A percentile compares a stretch with the other conserved stretches of the same genome.
These are phyloP conservation scores for Meloidogyne hapla DNA, from an alignment of 1,140 invertebrate genomes.

Conservation along the genomic window DNA sequence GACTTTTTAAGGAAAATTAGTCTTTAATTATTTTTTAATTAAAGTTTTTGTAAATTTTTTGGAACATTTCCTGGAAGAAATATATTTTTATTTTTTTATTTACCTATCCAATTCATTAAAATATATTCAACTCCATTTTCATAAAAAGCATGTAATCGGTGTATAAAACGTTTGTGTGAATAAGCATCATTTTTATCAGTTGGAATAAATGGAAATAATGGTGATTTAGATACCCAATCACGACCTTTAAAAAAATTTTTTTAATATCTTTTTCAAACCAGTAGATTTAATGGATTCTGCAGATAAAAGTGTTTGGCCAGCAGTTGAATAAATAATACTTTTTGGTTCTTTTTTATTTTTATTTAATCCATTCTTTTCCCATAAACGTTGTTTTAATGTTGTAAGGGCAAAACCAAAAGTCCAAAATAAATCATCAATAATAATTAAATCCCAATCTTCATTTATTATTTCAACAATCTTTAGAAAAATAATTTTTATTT, in stretches of 20 bases:
- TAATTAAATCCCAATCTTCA: conserved; percentile 24
- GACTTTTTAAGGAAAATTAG: no score
- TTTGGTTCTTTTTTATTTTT: background rate
- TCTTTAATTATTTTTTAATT: no score
- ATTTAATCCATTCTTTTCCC: background rate
- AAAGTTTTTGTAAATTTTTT: no score
- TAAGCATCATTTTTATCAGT: conserved; percentile 8
- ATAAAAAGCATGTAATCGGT: conserved; percentile 26
- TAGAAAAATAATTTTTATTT: background rate
- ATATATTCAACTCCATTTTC: conserved; percentile 23
- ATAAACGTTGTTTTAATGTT: conserved; percentile 17
- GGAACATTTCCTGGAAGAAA: no score
- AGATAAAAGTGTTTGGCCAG: conserved; percentile 13
- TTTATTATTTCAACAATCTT: conserved; percentile 20
- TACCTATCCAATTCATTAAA: conserved; percentile 23
- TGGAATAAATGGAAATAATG: conserved; percentile 27
- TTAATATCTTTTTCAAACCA: background rate
- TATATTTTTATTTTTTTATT: background rate
- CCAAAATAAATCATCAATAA: conserved; percentile 28
- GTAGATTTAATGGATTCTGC: conserved; percentile 19
- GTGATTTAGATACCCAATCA: conserved; percentile 25
- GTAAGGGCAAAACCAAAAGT: conserved; percentile 10
- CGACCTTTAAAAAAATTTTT: conserved; percentile 12
- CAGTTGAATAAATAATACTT: conserved; percentile 22
- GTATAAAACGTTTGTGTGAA: background rate